Evolutionary conservation across 2,113 vertebrate species (phyloP).

Genomic region (Psittacula cyanocephala): DNA sequence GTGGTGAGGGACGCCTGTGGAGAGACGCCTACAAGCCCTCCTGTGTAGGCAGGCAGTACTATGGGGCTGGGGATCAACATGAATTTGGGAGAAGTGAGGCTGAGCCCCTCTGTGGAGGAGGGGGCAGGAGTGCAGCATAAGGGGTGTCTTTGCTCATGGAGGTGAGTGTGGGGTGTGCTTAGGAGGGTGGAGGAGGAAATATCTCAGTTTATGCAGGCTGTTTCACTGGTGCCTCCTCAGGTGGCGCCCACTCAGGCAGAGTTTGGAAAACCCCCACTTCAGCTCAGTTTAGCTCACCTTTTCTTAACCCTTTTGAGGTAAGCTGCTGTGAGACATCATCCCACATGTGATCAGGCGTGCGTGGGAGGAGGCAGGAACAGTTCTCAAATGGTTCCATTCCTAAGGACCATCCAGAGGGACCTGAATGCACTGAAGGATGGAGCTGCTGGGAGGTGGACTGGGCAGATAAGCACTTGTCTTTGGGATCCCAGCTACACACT

Average conservation of each 20-base stretch:
- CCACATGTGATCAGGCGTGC: neutral
- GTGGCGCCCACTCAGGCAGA: neutral
- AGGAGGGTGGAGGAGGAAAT: neutral
- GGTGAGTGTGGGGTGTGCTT: neutral
- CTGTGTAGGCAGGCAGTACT: neutral
- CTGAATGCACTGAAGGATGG: neutral
- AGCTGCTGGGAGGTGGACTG: neutral
- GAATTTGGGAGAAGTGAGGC: neutral
- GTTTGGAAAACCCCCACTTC: neutral
- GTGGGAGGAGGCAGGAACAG: neutral
- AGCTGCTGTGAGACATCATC: neutral
- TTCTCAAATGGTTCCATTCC: neutral
- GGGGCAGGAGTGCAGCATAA: neutral
- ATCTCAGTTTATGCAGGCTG: neutral
- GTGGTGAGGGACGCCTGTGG: neutral
- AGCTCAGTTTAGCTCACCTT: neutral
- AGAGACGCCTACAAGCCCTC: neutral
- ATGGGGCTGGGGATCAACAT: neutral
- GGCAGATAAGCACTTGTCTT: constrained; percentile 1
- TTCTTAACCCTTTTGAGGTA: neutral
- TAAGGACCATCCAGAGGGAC: neutral
- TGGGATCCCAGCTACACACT: neutral
- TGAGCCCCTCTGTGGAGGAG: neutral
- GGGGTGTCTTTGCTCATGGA: neutral
- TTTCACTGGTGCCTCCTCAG: neutral